These are phyloP conservation scores for Heliconius aoede DNA, from an alignment of 2,888 invertebrate species.

Conservation along the genomic window DNA sequence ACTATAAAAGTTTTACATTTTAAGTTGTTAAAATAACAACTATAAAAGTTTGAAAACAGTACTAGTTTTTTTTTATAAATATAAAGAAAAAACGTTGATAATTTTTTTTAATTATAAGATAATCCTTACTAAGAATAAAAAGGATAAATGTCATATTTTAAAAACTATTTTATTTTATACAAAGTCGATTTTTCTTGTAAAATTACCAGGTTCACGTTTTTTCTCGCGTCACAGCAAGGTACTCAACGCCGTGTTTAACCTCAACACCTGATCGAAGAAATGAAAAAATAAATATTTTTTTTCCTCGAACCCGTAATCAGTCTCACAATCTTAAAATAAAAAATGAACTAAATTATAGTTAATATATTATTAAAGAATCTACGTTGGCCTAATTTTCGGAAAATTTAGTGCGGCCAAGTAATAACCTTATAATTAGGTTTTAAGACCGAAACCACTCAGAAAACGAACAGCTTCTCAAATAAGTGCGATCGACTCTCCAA, in stretches of 20 bases:
- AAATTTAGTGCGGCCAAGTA: slow-evolving; percentile 19
- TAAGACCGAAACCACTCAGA: slow-evolving; percentile 25
- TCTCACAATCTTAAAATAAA: neutral
- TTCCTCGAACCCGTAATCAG: too few relatives aligned
- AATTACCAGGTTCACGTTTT: too few relatives aligned
- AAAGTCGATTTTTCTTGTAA: too few relatives aligned
- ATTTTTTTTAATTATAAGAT: too few relatives aligned
- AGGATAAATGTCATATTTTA: too few relatives aligned
- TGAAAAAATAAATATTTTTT: too few relatives aligned
- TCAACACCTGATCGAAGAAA: too few relatives aligned
- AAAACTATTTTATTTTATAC: too few relatives aligned
- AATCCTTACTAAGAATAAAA: neutral
- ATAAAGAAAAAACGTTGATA: neutral
- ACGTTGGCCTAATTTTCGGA: slow-evolving; percentile 5
- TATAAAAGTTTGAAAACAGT: neutral
- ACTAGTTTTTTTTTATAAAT: neutral
- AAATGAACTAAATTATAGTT: neutral
- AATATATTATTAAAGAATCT: slow-evolving; percentile 17
- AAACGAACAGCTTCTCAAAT: slow-evolving; percentile 42
- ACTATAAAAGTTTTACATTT: neutral
- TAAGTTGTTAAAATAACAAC: neutral
- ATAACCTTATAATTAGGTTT: slow-evolving; percentile 36
- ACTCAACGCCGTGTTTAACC: too few relatives aligned
- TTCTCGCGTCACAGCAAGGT: too few relatives aligned
- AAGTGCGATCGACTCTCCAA: slow-evolving; percentile 49